Conservation (phyloP, 2,797 vertebrate species). For the Rhinoraja longicauda region DNA sequence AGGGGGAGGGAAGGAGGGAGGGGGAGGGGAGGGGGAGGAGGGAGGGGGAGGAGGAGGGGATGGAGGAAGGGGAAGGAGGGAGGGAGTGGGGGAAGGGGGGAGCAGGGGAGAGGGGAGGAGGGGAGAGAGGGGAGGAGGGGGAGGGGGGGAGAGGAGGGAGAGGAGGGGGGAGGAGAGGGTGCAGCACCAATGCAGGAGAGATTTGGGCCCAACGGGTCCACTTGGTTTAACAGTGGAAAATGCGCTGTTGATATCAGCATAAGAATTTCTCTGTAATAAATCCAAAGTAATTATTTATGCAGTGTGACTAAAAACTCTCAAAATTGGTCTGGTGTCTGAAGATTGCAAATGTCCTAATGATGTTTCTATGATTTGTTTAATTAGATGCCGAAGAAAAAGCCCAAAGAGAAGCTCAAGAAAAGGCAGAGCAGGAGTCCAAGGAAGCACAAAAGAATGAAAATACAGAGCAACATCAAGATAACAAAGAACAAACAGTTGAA, state of each 20-base stretch:
- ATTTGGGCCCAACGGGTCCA: no score
- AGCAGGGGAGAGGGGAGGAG: no score
- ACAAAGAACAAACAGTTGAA: constrained; percentile 48
- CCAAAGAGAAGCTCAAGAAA: constrained; percentile 63
- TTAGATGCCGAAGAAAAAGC: constrained; percentile 76
- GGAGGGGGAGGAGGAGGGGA: no score
- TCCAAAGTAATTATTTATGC: background rate
- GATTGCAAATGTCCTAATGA: background rate
- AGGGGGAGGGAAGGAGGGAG: no score
- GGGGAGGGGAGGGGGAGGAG: no score
- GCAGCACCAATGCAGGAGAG: no score
- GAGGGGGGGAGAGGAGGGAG: no score
- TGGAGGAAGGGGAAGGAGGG: no score
- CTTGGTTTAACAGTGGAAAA: background rate
- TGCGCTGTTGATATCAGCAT: background rate
- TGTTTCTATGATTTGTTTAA: constrained; percentile 22
- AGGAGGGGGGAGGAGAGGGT: no score
- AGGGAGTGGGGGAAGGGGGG: no score
- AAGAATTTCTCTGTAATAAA: background rate
- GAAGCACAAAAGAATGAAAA: constrained; percentile 44
- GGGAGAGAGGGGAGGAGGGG: no score
- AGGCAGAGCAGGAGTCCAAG: constrained; percentile 56
- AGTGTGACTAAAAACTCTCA: background rate
- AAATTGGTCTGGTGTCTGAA: background rate
- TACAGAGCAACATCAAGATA: constrained; percentile 48